phyloP scores from a whole-genome alignment of 2,113 vertebrate genomes.

The Clarias magur region DNA sequence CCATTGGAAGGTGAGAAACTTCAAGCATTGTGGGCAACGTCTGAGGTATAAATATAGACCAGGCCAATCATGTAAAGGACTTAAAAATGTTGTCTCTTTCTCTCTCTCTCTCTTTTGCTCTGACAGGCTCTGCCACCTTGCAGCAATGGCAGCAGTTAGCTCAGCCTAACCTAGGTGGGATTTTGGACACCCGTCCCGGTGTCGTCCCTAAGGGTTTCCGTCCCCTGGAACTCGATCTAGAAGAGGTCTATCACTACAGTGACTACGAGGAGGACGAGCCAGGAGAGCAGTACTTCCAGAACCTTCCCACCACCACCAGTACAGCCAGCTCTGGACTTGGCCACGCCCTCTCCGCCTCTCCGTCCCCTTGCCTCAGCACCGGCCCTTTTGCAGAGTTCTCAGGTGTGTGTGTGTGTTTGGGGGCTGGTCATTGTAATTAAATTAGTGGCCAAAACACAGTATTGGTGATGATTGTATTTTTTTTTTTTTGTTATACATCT shows the following conservation, averaged over 20 bases:
- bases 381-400: slow-evolving; percentile 40
- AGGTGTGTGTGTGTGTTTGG: slow-evolving; percentile 7
- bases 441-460: background rate
- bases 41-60: background rate
- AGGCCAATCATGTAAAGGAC: too few relatives aligned
- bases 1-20: slow-evolving; percentile 93
- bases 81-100: background rate
- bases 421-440: background rate
- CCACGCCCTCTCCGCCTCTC: slow-evolving; percentile 63
- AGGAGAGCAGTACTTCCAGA: slow-evolving; percentile 91
- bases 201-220: slow-evolving; percentile 96
- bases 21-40: background rate
- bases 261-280: slow-evolving; percentile 96
- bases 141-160: slow-evolving; percentile 99
- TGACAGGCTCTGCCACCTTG: slow-evolving; percentile 90
- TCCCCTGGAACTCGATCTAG: slow-evolving; percentile 89
- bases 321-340: slow-evolving; percentile 70
- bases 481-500: too few relatives aligned
- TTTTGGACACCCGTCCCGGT: slow-evolving; percentile 90
- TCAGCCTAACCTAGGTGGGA: slow-evolving; percentile 95
- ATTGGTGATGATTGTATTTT: too few relatives aligned
- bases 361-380: slow-evolving; percentile 76
- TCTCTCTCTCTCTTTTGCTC: background rate
- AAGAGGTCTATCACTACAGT: slow-evolving; percentile 91
- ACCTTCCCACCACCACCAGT: slow-evolving; percentile 85